Conservation (phyloP, 2,797 vertebrate species). For the Lepilemur ruficaudatus region DNA sequence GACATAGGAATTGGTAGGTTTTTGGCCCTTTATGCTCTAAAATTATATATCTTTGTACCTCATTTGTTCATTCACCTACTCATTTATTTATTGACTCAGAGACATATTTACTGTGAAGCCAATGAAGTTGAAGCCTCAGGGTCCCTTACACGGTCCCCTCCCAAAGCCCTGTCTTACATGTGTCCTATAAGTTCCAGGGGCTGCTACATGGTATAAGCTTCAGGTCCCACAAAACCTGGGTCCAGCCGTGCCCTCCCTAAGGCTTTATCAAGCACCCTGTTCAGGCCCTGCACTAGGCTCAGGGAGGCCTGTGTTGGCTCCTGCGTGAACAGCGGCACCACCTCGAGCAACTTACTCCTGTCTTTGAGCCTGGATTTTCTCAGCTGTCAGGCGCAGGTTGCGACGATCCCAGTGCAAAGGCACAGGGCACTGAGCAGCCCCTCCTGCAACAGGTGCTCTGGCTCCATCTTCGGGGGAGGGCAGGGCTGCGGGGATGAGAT, state of each 20-base stretch:
- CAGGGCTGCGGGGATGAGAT: background rate
- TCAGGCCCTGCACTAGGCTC: background rate
- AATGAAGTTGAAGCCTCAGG: background rate
- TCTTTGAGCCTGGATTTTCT: background rate
- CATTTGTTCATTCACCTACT: background rate
- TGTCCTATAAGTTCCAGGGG: background rate
- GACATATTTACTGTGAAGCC: background rate
- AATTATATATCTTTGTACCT: background rate
- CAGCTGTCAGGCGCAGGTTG: background rate
- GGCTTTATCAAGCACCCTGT: background rate
- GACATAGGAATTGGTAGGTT: background rate
- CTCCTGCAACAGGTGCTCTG: background rate
- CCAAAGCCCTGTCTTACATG: background rate
- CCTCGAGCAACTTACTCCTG: background rate
- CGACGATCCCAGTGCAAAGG: background rate
- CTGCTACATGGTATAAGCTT: background rate
- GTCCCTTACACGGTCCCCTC: background rate
- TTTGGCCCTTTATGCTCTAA: background rate
- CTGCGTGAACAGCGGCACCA: background rate
- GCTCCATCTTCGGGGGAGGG: background rate
- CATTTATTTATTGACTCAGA: background rate
- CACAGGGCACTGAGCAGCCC: background rate
- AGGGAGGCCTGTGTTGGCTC: background rate
- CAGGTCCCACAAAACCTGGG: background rate
- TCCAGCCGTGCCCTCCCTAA: background rate